Evolutionary conservation across 2,888 invertebrate species (phyloP), one percentile per base, ranked within the genome.

Genomic region (Eupithecia vulgata): DNA sequence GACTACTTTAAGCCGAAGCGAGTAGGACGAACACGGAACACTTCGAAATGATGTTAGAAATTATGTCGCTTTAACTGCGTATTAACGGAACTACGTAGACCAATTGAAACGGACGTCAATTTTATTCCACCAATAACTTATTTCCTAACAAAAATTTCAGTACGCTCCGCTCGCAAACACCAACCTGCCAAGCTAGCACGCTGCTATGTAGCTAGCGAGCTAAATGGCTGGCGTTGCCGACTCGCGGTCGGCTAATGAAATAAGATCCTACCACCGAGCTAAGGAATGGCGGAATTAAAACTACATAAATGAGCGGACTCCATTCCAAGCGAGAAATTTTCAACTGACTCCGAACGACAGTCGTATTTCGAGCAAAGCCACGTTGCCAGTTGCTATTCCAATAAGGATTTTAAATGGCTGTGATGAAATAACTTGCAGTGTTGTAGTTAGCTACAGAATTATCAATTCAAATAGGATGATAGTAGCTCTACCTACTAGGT

Each of bases 221-320:
- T 93, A 92, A 91, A 93, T 92, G 90, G 90, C 89, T 87, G 88
- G 84, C 85, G 87, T 86, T 82, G 85, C 81, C 84, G 85, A 80
- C 85, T 88, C 89, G 91, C 91, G 89, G 87, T 88, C 87, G 91
- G 91, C 93, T 93, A 93, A 94, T 93, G 94, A 92, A 93, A 92
- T 92, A 93, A 93, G 93, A 94, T 93, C 91, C 90, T 86, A 76
- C 85, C 89, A 87, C 87, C 84, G 76, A 90, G 91, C 93, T 93
- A 94, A 94, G 92, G 91, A 94, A 94, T 93, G 92, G 93, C 83
- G 91, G 93, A 93, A 94, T 94, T 94, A 94, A 94, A 94, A 93
- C 90, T 92, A 93, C 92, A 93, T 93, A 93, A 94, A 94, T 91
- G 93, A 90, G 86, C 86, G 87, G 87, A 85, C 88, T 85, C 86